Conservation (phyloP, 2,113 vertebrate species). For the Silurus meridionalis region DNA sequence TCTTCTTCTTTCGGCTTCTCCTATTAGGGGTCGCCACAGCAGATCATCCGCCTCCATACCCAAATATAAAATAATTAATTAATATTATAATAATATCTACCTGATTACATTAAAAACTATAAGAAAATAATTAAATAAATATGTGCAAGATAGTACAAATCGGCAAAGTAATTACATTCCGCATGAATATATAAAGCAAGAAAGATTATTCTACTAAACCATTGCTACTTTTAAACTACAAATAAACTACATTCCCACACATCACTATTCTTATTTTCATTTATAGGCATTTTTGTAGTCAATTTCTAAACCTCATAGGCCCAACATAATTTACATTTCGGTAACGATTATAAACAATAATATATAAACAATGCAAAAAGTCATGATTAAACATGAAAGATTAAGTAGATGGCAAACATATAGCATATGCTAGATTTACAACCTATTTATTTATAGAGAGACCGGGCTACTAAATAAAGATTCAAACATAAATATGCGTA, state of each 20-base stretch:
- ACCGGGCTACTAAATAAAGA: not conserved
- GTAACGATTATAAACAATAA: not conserved
- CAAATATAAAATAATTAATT: not conserved
- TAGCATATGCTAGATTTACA: not conserved
- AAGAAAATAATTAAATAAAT: not conserved
- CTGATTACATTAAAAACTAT: not conserved
- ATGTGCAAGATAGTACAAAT: not conserved
- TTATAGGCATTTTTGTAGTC: not conserved
- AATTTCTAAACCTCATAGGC: not conserved
- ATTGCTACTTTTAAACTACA: not conserved
- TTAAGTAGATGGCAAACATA: not conserved
- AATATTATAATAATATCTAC: not conserved
- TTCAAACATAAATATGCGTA: not conserved
- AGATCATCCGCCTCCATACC: no score
- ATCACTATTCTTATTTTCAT: not conserved
- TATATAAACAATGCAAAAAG: not conserved
- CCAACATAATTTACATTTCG: not conserved
- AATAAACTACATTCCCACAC: not conserved
- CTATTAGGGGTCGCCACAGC: no score
- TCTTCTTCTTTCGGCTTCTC: no score
- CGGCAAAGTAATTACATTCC: not conserved
- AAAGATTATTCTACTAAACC: not conserved
- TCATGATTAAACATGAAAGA: not conserved
- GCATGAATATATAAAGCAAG: not conserved
- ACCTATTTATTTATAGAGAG: not conserved